Percentiles rank a stretch among this genome's conserved stretches.
These are phyloP conservation scores for Beris morrisii DNA, from an alignment of 2,888 invertebrate genomes.

Conservation along the genomic window DNA sequence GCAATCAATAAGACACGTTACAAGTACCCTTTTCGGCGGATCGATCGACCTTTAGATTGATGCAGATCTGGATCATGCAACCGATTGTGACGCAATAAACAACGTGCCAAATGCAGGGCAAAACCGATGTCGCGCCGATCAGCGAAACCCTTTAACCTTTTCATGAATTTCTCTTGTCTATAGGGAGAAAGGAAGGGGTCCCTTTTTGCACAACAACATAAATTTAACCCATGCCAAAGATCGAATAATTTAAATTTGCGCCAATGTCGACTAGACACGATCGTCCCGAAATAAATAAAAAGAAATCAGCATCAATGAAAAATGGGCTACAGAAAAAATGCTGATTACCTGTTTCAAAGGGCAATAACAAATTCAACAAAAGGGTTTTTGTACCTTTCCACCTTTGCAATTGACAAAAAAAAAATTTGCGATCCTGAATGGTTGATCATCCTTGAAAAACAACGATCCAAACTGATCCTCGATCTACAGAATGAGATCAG, in stretches of 20 bases:
- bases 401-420: not conserved
- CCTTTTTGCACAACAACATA: conserved; percentile 10
- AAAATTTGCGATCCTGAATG: conserved; percentile 18
- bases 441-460: conserved; percentile 25
- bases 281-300: not conserved
- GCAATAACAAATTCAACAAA: conserved; percentile 34
- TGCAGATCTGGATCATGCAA: conserved; percentile 33
- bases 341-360: conserved; percentile 39
- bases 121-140: conserved; percentile 30
- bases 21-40: conserved; percentile 12
- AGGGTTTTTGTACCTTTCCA: conserved; percentile 19
- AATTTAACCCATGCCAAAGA: conserved; percentile 19
- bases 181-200: no score
- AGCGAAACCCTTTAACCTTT: conserved; percentile 18
- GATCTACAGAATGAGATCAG: conserved; percentile 28
- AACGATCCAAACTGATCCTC: conserved; percentile 24
- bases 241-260: conserved; percentile 19
- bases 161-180: not conserved
- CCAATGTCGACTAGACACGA: conserved; percentile 17
- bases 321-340: conserved; percentile 23
- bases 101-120: conserved; percentile 37
- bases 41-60: conserved; percentile 11
- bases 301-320: conserved; percentile 6
- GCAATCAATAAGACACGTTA: conserved; percentile 28
- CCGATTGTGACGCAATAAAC: conserved; percentile 34